Base-by-base conservation (phyloP, 2,888 invertebrate genomes). In the Macropis europaea region DNA sequence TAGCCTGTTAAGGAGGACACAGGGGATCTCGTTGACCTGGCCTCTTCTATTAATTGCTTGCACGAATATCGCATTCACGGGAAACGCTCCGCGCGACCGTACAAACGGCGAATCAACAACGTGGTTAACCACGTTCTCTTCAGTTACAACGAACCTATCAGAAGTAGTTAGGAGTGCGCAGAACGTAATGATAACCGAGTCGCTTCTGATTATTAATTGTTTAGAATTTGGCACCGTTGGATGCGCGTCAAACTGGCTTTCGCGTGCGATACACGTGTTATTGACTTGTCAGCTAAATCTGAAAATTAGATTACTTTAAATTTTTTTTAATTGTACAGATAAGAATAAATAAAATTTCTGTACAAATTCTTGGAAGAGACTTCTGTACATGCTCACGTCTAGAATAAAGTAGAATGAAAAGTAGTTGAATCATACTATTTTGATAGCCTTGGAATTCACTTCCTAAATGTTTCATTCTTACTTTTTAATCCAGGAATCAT, bases 131-230 rank as follows among this genome's bases (percentile, higher is more conserved):
- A 43, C 32, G 22, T 17, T 69, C 15, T 57, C 30, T 50, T 43
- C 50, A 68, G 57, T 52, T 68, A 69, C 69, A 69, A 68, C 57
- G 57, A 57, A 45, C 43, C 69, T 36, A 69, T 69, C 69, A 69
- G 50, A 57, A 68, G 36, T 45, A 68, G 69, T 69, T 69, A 57
- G 45, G 32, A 42, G 48, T 38, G 26, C 57, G 30, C 9, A 24
- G 26, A 11, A 19, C 22, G 5, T 7, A 56, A 24, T 19, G 42
- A 68, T 69, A 52, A 68, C 19, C 9, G 17, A 36, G 4, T 3
- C 9, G 2, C 28, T 57, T 50, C 43, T 28, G 43, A 57, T 57
- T 47, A 50, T 7, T 50, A 38, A 52, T 57, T 68, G 30, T 32
- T 19, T 4, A 4, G 3, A 15, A 6, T 17, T 9, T 15, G 28